Conservation (phyloP, 2,797 vertebrate species). For the Coilia nasus region DNA sequence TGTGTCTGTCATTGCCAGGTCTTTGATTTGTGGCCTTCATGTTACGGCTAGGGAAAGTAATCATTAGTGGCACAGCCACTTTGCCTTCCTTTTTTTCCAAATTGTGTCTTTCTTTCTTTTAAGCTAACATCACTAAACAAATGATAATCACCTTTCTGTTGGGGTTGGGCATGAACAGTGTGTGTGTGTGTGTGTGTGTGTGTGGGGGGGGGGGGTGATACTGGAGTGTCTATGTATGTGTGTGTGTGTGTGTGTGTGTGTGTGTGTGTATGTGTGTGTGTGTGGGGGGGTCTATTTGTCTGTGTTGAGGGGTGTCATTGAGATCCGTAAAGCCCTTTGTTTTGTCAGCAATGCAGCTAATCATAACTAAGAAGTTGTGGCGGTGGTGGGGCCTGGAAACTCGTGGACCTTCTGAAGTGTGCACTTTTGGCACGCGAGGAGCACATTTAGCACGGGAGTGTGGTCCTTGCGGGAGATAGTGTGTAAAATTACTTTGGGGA, state of each 20-base stretch:
- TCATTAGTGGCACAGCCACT: constrained; percentile 83
- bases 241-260: constrained; percentile 16
- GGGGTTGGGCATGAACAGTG: constrained; percentile 38
- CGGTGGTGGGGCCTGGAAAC: not conserved
- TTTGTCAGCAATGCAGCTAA: not conserved
- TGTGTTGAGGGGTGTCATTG: not conserved
- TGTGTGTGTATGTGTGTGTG: not conserved
- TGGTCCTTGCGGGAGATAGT: not conserved
- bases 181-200: constrained; percentile 40
- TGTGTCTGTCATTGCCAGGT: constrained; percentile 81
- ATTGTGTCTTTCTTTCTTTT: constrained; percentile 78
- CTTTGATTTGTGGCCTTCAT: constrained; percentile 87
- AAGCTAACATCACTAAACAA: constrained; percentile 82
- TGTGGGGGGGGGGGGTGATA: constrained; percentile 59
- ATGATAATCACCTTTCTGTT: constrained; percentile 81
- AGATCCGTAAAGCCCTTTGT: not conserved
- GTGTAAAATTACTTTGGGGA: not conserved
- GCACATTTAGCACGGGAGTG: constrained; percentile 5
- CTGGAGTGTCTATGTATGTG: constrained; percentile 58
- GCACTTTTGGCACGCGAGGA: not conserved
- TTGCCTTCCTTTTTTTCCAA: constrained; percentile 73
- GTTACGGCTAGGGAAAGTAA: constrained; percentile 84
- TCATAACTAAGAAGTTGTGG: not conserved
- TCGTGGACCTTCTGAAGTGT: not conserved
- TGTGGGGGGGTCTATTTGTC: too few species aligned